These are phyloP conservation scores for Simalia tracyae DNA, from an alignment of 2,797 vertebrate species.

Conservation along the genomic window DNA sequence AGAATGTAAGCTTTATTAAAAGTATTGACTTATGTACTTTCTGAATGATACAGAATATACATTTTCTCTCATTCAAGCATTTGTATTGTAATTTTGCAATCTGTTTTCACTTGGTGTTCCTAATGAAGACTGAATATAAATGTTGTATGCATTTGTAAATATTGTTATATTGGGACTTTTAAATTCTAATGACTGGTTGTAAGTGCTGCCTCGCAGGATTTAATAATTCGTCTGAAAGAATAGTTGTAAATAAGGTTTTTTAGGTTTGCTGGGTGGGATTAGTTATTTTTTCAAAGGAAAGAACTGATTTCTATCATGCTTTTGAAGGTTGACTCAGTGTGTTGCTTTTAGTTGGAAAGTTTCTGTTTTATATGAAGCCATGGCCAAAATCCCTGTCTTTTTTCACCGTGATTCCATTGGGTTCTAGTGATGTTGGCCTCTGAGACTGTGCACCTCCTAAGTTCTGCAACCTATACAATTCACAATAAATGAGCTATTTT, in stretches of 20 bases:
- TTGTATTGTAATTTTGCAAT: constrained; percentile 76
- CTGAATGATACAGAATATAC: constrained; percentile 64
- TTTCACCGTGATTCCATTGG: constrained; percentile 72
- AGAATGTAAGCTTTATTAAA: constrained; percentile 74
- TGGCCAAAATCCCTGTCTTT: constrained; percentile 67
- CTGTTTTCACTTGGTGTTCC: constrained; percentile 68
- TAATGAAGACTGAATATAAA: constrained; percentile 67
- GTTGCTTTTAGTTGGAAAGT: constrained; percentile 71
- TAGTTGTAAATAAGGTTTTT: constrained; percentile 22
- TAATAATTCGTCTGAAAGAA: constrained; percentile 40
- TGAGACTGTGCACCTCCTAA: constrained; percentile 80
- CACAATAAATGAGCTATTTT: constrained; percentile 73
- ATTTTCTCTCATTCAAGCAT: constrained; percentile 69
- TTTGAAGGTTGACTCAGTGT: constrained; percentile 75
- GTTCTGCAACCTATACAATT: constrained; percentile 79
- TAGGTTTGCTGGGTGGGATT: constrained; percentile 76
- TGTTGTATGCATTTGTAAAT: constrained; percentile 82
- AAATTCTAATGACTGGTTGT: constrained; percentile 68
- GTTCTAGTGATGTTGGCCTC: constrained; percentile 75
- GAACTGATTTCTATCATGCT: constrained; percentile 76
- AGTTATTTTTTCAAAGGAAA: constrained; percentile 79
- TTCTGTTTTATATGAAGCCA: constrained; percentile 76
- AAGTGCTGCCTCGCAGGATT: constrained; percentile 63
- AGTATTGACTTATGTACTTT: constrained; percentile 73
- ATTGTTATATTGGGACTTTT: constrained; percentile 70